Evolutionary conservation across 2,888 invertebrate genomes (phyloP), one percentile per base, ranked within the genome.

Genomic region (Taphrorychus bicolor): DNA sequence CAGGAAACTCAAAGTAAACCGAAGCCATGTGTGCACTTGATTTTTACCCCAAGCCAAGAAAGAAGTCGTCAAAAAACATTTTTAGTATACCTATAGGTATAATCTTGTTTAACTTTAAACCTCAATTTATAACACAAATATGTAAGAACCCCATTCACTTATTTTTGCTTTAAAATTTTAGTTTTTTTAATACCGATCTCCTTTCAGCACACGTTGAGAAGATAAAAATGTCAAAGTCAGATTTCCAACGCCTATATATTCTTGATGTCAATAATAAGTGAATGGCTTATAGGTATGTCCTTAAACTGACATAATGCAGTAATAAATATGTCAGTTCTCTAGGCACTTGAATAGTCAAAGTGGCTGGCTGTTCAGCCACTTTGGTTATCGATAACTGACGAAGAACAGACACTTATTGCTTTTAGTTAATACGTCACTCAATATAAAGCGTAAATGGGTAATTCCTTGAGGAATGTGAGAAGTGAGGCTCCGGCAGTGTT

Each of bases 1-100:
- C 63, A 64, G 63, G 63, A 64, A 64, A 51, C 58, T 23, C 57
- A 64, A 57, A 64, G 58, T 64, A 64, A 64, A 64, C 63, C 51
- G 22, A 49, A 58, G 52, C n/a, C 63, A 64, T 64, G 58, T 64
- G 63, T 58, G 41, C 48, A 23, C 32, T 62, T 32, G n/a, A 56
- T 42, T 56, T 59, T 59, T 66, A 60, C 66, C 66, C 60, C 66
- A 66, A 56, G 59, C 66, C 14, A 51, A 60, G 66, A n/a, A n/a
- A n/a, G n/a, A n/a, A n/a, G n/a, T n/a, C n/a, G n/a, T n/a, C n/a
- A n/a, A n/a, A n/a, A n/a, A n/a, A 66, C 60, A 59, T 66, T 66
- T 66, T 66, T 56, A 56, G 60, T 66, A 66, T 48, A 49, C 3
- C 32, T n/a, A n/a, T n/a, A n/a, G n/a, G n/a, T n/a, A n/a, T n/a